These are phyloP conservation scores for Therioaphis trifolii DNA, from an alignment of 2,888 invertebrate species.

Conservation along the genomic window DNA sequence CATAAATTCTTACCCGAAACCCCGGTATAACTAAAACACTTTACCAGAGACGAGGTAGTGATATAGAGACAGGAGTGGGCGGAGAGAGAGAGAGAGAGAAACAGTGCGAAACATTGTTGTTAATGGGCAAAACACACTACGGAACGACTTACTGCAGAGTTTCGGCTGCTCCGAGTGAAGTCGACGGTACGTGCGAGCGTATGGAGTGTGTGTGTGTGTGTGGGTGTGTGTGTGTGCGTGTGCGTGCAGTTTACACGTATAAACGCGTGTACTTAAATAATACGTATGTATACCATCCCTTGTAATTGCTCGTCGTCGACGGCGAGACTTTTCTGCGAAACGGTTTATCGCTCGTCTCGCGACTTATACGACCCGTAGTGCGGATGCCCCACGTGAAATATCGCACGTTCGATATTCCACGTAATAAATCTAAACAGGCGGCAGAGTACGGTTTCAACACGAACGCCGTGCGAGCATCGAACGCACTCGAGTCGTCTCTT, in stretches of 20 bases:
- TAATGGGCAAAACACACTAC: conserved; percentile 55
- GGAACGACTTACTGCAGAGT: conserved; percentile 29
- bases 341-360: conserved; percentile 31
- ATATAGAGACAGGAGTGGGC: not conserved
- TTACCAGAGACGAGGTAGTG: not conserved
- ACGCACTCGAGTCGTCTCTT: not conserved
- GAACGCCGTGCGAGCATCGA: not conserved
- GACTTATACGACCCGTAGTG: conserved; percentile 12
- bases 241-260: too few relatives aligned
- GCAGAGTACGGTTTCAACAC: not conserved
- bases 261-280: too few relatives aligned
- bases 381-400: not conserved
- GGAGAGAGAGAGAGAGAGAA: not conserved
- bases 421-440: conserved; percentile 35
- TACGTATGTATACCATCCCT: not conserved
- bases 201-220: too few relatives aligned
- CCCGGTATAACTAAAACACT: conserved; percentile 42
- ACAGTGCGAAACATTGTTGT: conserved; percentile 23
- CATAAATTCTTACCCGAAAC: conserved; percentile 39
- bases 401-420: conserved; percentile 37
- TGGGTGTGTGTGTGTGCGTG: not conserved
- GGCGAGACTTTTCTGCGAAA: conserved; percentile 27
- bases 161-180: conserved; percentile 35
- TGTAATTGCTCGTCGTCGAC: conserved; percentile 48
- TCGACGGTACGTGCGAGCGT: conserved; percentile 14